A percentile compares a stretch with the other conserved stretches of the same genome.
phyloP scores from a whole-genome alignment of 2,113 vertebrate genomes.

The Trochalopteron elliotii region DNA sequence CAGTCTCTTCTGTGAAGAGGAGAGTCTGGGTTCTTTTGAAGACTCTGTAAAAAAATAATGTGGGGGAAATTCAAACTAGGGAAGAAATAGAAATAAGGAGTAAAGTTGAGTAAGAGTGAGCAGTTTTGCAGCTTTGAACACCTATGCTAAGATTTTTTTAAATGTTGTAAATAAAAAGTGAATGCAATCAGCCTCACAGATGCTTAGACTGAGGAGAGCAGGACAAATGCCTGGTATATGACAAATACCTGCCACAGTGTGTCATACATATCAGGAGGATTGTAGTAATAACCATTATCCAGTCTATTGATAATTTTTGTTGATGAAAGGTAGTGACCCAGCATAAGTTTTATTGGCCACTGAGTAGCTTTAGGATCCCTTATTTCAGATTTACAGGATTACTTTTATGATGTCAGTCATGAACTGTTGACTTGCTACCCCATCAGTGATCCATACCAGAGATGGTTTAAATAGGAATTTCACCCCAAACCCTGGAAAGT shows the following conservation, averaged over 20 bases:
- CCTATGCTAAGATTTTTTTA: background rate
- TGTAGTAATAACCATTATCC: background rate
- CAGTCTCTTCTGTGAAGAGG: background rate
- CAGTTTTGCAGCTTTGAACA: background rate
- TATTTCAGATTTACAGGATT: background rate
- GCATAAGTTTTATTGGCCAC: background rate
- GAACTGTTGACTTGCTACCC: background rate
- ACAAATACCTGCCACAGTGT: background rate
- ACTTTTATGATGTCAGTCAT: background rate
- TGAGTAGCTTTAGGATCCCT: background rate
- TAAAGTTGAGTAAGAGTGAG: background rate
- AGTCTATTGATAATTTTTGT: background rate
- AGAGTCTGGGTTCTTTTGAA: background rate
- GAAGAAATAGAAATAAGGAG: background rate
- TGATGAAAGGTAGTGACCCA: background rate
- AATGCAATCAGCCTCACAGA: background rate
- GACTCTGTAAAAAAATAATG: background rate
- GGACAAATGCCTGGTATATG: background rate
- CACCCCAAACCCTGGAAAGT: background rate
- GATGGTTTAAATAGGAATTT: background rate
- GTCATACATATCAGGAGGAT: background rate
- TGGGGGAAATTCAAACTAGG: background rate
- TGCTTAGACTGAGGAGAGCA: background rate
- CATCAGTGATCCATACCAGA: background rate
- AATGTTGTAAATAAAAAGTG: background rate